phyloP scores from a whole-genome alignment of 2,113 vertebrate species.

The mouse (Mus musculus) region DNA sequence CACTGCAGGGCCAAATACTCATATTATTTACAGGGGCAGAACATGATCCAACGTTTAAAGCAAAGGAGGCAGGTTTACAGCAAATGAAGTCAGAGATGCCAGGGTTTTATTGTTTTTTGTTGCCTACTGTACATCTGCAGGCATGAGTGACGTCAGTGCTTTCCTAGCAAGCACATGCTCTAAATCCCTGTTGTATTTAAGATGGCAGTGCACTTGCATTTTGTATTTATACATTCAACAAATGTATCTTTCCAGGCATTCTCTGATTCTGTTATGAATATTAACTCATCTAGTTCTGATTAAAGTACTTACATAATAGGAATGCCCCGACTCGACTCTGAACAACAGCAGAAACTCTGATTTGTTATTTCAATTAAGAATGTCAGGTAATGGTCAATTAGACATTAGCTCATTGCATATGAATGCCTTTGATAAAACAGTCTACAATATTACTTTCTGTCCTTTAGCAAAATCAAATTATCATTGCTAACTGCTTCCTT shows the following conservation, averaged over 20 bases:
- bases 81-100: not conserved
- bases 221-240: not conserved
- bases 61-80: not conserved
- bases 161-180: not conserved
- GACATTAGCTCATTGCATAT: not conserved
- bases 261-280: not conserved
- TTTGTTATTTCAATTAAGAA: conserved; percentile 32
- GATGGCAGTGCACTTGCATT: not conserved
- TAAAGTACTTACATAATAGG: not conserved
- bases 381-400: not conserved
- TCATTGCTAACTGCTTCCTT: not conserved
- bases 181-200: not conserved
- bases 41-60: not conserved
- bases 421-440: not conserved
- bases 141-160: not conserved
- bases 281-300: not conserved
- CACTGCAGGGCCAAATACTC: no score
- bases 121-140: not conserved
- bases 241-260: not conserved
- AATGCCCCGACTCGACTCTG: not conserved
- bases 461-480: not conserved
- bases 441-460: not conserved
- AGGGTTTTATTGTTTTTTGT: not conserved
- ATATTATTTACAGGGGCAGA: not conserved
- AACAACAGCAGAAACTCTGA: not conserved